Base-by-base conservation (phyloP, 2,113 vertebrate genomes). In the Vireo altiloquus region DNA sequence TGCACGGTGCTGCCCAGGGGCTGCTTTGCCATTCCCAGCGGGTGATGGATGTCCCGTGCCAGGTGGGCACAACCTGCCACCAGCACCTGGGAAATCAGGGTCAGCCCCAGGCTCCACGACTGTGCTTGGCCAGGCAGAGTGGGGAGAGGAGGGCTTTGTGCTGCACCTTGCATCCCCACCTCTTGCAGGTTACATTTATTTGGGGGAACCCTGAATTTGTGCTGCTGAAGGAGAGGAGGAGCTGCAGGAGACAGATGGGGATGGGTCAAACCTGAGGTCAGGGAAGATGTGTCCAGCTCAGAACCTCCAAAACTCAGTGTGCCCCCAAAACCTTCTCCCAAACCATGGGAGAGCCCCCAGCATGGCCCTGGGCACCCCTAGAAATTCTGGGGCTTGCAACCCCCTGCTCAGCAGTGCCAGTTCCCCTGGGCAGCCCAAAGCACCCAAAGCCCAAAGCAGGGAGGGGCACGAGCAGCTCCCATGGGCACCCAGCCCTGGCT, bases 351-450 rank as follows among this genome's bases (percentile, higher is more conserved):
- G 52, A 70, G 16, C 11, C 15, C 17, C 35, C 35, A 24, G 30
- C 37, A 14, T 0, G 4, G 46, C 46, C 25, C 27, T 2, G 2
- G 63, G 47, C 40, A 40, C 22, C 8, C 2, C 15, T 0, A 10
- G 47, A 17, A 24, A 28, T 17, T 25, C 18, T 1, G 3, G 69
- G 13, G 16, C 28, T 37, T 31, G 25, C 44, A 39, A 1, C 1
- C 10, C 8, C 7, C 14, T 30, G 11, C 37, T 24, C 6, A 20
- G 0, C 0, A 1, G 31, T 42, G 59, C 42, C 3, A 1, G 13
- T 2, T 59, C 6, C 33, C 44, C 22, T 1, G 30, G 11, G 27
- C 27, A 72, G 10, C 44, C n/a, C 9, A 40, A 37, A 56, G 35
- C 54, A 56, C 22, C 4, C 2, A 24, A 4, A 52, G 9, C 13